Evolutionary conservation across 2,888 invertebrate species (phyloP), one percentile per base, ranked within the genome.

Genomic region (Acronicta aceris): DNA sequence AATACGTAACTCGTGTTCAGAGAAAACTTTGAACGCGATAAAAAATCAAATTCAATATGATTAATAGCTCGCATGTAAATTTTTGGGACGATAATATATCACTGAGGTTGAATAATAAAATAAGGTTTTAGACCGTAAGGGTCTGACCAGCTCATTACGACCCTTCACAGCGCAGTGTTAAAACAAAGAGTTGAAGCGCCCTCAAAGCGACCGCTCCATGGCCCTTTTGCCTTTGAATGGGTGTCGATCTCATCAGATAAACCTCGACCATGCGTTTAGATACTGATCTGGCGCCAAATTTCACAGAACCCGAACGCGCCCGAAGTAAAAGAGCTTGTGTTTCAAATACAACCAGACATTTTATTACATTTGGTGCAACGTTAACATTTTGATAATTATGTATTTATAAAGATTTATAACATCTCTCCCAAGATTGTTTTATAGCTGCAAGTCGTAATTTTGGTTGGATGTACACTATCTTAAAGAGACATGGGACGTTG

Each of bases 231-330:
- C 78, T 75, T 77, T 86, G 84, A 88, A 90, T 89, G 85, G 84
- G 85, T 89, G 88, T 90, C 84, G 90, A 93, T 90, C 88, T 83
- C 77, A 78, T 82, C 80, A 84, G 91, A 92, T 93, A 92, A 88
- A 71, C 65, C 78, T 73, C 68, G 69, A 68, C 76, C 71, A 66
- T 59, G 67, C 78, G 76, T 78, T 72, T 63, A 79, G 92, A 92
- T 93, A 89, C 74, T 50, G 75, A 91, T 92, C 93, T 89, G 91
- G 91, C 91, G 91, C 93, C 92, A 91, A 93, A 92, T 90, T 91
- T 93, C 90, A 93, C 90, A 89, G 92, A 91, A 91, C 81, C 83
- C 74, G 64, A 84, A 83, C 77, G 78, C 80, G 67, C 64, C 68
- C 57, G 71, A 70, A 68, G 78, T 72, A 72, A 78, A 83, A 79